These are phyloP conservation scores for Plutomurus gul DNA, from an alignment of 1,140 invertebrate genomes.

Conservation along the genomic window DNA sequence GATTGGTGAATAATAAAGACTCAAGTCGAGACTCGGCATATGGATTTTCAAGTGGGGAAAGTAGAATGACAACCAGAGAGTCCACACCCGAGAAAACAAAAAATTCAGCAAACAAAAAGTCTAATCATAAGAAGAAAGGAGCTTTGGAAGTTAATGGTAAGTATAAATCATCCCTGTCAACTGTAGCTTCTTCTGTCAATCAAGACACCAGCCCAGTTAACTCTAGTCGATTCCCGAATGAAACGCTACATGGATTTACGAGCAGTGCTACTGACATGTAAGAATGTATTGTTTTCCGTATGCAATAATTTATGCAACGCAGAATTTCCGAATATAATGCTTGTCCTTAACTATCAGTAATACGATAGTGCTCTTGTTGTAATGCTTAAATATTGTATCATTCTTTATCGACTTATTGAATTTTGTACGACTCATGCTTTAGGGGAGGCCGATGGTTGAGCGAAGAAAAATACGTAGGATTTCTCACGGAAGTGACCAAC, in stretches of 20 bases:
- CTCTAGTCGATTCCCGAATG: not conserved
- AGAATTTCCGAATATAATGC: not conserved
- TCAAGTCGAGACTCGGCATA: conserved; percentile 56
- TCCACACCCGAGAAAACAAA: conserved; percentile 51
- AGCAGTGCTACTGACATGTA: not conserved
- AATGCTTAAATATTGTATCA: not conserved
- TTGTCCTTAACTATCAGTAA: not conserved
- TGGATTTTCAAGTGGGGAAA: conserved; percentile 54
- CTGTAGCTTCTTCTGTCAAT: conserved; percentile 47
- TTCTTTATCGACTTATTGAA: too few relatives aligned
- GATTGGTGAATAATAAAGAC: conserved; percentile 45
- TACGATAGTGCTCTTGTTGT: not conserved
- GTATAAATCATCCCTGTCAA: conserved; percentile 48
- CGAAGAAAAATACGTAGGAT: conserved; percentile 60
- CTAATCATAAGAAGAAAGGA: not conserved
- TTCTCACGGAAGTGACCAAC: conserved; percentile 62
- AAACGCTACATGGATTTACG: not conserved
- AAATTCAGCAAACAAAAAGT: not conserved
- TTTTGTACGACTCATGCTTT: too few relatives aligned
- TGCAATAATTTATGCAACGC: not conserved
- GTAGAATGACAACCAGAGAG: conserved; percentile 53
- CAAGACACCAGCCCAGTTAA: conserved; percentile 35
- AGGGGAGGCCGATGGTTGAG: not conserved
- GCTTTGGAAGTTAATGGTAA: not conserved
- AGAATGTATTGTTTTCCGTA: not conserved